Evolutionary conservation across 2,113 vertebrate genomes (phyloP).

Genomic region (Balaenoptera acutorostrata): DNA sequence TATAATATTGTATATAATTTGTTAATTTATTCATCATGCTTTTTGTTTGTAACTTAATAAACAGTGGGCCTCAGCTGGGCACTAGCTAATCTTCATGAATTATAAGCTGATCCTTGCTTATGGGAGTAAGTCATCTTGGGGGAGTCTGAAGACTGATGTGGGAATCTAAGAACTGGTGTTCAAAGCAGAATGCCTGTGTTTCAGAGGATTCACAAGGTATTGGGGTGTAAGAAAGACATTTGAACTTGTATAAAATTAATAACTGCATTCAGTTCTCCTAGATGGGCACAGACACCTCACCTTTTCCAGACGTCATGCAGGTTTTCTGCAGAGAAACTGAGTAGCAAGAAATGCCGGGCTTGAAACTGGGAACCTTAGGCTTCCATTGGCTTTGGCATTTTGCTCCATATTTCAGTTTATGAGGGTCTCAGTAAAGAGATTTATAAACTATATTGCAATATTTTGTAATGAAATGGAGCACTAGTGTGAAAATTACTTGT

Average conservation of each 20-base stretch:
- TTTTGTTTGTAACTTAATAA: not conserved
- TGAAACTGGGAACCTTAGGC: rapidly evolving
- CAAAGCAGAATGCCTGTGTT: not conserved
- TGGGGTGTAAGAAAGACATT: not conserved
- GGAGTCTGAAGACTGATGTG: not conserved
- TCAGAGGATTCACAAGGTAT: not conserved
- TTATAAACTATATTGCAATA: too few species aligned
- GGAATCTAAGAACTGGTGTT: not conserved
- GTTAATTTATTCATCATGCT: too few species aligned
- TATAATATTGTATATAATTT: not conserved
- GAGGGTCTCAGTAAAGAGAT: not conserved
- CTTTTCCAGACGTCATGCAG: rapidly evolving
- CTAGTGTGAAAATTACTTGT: not conserved
- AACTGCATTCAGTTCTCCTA: not conserved
- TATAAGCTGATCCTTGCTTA: not conserved
- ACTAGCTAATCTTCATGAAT: not conserved
- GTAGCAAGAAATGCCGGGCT: rapidly evolving
- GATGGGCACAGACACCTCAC: rapidly evolving
- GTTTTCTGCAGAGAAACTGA: not conserved
- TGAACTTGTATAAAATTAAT: not conserved
- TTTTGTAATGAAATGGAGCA: not conserved
- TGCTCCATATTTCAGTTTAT: rapidly evolving
- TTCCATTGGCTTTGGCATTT: rapidly evolving
- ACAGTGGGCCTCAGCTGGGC: not conserved
- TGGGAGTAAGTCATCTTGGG: not conserved